These are phyloP conservation scores for Hirudinaria manillensis DNA, from an alignment of 2,888 invertebrate genomes.

Conservation along the genomic window DNA sequence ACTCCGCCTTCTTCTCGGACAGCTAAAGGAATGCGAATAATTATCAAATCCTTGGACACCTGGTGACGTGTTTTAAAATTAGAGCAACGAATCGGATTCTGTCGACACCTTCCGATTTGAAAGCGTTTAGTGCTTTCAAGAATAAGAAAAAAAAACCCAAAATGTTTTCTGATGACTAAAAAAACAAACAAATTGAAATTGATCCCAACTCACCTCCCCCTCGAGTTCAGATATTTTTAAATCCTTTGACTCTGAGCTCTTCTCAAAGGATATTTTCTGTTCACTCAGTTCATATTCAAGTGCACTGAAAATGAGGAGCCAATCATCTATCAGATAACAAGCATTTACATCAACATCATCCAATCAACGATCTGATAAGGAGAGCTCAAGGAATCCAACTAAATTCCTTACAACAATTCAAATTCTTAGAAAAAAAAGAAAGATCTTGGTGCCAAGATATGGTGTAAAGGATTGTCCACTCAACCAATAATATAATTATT, in stretches of 20 bases:
- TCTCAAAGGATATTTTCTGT: conserved; percentile 4
- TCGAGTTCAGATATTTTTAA: background rate
- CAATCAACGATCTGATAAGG: background rate
- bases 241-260: background rate
- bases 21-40: background rate
- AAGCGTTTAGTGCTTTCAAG: too few relatives aligned
- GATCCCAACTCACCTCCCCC: background rate
- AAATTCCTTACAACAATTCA: background rate
- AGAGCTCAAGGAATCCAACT: background rate
- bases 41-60: too few relatives aligned
- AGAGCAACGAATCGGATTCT: too few relatives aligned
- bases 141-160: too few relatives aligned
- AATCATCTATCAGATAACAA: background rate
- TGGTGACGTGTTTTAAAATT: too few relatives aligned
- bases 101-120: too few relatives aligned
- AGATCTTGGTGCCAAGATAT: background rate
- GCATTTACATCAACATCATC: background rate
- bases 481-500: background rate
- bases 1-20: background rate
- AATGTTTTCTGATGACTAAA: too few relatives aligned
- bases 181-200: too few relatives aligned
- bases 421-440: background rate
- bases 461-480: background rate
- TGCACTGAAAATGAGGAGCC: background rate
- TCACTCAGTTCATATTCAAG: conserved; percentile 23